phyloP scores from a whole-genome alignment of 2,797 vertebrate genomes.

The Falco naumanni region DNA sequence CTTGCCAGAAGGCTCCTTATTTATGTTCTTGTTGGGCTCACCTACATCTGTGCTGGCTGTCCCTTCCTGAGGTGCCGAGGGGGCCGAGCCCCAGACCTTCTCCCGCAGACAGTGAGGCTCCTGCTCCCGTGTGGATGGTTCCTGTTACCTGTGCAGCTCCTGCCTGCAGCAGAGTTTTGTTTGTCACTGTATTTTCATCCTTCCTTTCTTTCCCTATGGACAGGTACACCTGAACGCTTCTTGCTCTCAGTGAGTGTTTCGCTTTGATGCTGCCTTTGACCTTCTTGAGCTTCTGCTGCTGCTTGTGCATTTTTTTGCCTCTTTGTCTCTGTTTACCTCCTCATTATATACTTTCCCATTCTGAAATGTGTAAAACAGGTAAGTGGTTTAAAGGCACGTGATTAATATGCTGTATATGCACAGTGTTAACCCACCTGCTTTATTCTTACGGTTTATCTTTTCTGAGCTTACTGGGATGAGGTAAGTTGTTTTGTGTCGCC shows the following conservation, averaged over 20 bases:
- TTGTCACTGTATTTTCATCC: not conserved
- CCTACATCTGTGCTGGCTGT: too few relatives aligned
- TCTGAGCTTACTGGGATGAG: not conserved
- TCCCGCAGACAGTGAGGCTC: too few relatives aligned
- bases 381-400: accelerated
- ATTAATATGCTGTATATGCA: accelerated
- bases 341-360: not conserved
- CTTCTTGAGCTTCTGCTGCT: not conserved
- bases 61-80: too few relatives aligned
- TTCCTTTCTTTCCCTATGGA: not conserved
- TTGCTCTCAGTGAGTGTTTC: not conserved
- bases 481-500: not conserved
- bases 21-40: too few relatives aligned
- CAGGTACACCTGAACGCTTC: not conserved
- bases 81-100: too few relatives aligned
- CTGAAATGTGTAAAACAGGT: accelerated
- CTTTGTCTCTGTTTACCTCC: not conserved
- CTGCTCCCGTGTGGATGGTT: too few relatives aligned
- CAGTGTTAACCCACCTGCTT: not conserved
- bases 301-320: not conserved
- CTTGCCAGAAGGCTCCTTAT: too few relatives aligned
- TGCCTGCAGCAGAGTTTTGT: too few relatives aligned
- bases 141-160: too few relatives aligned
- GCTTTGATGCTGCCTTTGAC: not conserved
- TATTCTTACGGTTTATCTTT: not conserved